Percentiles rank a stretch among this genome's conserved stretches.
phyloP scores from a whole-genome alignment of 2,113 vertebrate genomes.

The Ammodytes marinus region DNA sequence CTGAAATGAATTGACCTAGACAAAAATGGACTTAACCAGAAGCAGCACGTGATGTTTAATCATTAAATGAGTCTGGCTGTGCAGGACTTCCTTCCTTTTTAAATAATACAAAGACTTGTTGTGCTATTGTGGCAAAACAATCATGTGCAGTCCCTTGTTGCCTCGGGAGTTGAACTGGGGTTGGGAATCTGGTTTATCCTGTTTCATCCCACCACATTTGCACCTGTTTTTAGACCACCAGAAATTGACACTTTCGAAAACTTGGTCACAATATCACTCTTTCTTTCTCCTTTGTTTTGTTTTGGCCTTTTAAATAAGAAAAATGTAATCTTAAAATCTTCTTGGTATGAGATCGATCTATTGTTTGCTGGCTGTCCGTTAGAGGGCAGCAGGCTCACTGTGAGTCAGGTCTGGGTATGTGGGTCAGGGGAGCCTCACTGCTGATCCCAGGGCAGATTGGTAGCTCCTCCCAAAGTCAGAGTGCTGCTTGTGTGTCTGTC shows the following conservation, averaged over 20 bases:
- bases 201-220: slow-evolving; percentile 60
- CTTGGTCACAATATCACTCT: not conserved
- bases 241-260: slow-evolving; percentile 26
- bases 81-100: slow-evolving; percentile 32
- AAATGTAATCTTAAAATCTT: slow-evolving; percentile 22
- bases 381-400: slow-evolving; percentile 63
- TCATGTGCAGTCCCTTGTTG: slow-evolving; percentile 36
- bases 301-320: slow-evolving; percentile 11
- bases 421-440: slow-evolving; percentile 64
- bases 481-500: slow-evolving; percentile 49
- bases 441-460: slow-evolving; percentile 59
- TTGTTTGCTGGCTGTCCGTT: slow-evolving; percentile 28
- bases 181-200: slow-evolving; percentile 75
- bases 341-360: slow-evolving; percentile 5
- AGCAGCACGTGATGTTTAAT: slow-evolving; percentile 19
- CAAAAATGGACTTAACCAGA: not conserved
- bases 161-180: slow-evolving; percentile 31
- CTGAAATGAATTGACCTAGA: not conserved
- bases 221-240: slow-evolving; percentile 18
- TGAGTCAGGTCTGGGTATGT: slow-evolving; percentile 46
- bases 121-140: slow-evolving; percentile 35
- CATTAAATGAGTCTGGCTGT: slow-evolving; percentile 14
- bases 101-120: slow-evolving; percentile 27
- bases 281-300: slow-evolving; percentile 22
- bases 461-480: slow-evolving; percentile 66